Conservation (phyloP, 2,113 vertebrate species). For the Myocastor coypus region DNA sequence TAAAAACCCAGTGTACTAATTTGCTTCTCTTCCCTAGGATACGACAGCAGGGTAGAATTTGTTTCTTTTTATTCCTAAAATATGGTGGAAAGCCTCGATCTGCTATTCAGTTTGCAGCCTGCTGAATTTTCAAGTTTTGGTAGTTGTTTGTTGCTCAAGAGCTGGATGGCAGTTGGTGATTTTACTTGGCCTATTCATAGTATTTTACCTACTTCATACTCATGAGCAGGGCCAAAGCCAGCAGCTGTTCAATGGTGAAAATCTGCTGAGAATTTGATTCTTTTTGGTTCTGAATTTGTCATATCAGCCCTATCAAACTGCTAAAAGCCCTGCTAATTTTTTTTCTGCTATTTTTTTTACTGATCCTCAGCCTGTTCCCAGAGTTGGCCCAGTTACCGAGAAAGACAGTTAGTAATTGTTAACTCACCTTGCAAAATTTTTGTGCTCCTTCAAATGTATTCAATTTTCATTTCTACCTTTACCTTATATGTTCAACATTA, state of each 20-base stretch:
- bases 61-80: background rate
- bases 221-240: constrained; percentile 33
- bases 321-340: constrained; percentile 33
- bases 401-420: background rate
- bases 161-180: background rate
- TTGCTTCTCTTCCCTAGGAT: constrained; percentile 1
- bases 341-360: constrained; percentile 59
- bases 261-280: constrained; percentile 53
- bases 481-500: background rate
- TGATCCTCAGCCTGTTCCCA: constrained; percentile 28
- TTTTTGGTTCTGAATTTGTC: constrained; percentile 65
- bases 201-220: constrained; percentile 28
- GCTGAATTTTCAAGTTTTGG: background rate
- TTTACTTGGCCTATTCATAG: constrained; percentile 39
- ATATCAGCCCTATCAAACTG: constrained; percentile 44
- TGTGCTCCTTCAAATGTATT: background rate
- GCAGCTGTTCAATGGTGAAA: constrained; percentile 57
- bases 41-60: background rate
- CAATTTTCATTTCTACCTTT: background rate
- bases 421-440: constrained; percentile 9
- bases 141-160: background rate
- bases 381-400: constrained; percentile 9
- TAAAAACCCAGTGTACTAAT: background rate
- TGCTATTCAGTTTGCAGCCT: constrained; percentile 8
- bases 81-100: background rate